These are phyloP conservation scores for Synanthedon andrenaeformis DNA, from an alignment of 2,888 invertebrate genomes.

Conservation along the genomic window DNA sequence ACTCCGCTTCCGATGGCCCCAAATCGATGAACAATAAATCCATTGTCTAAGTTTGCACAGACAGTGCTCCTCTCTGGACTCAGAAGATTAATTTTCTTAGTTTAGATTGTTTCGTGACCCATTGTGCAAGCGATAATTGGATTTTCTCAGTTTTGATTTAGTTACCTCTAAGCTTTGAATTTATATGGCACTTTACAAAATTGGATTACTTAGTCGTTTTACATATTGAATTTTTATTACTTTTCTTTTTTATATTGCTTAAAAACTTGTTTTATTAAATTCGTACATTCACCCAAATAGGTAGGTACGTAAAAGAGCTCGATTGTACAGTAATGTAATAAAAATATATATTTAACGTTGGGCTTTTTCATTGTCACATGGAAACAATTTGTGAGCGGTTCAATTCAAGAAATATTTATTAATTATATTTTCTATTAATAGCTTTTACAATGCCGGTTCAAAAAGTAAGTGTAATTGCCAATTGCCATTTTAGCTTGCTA, in stretches of 20 bases:
- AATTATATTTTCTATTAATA: no score
- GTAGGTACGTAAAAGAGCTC: no score
- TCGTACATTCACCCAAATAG: no score
- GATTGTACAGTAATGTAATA: no score
- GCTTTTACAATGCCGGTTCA: no score
- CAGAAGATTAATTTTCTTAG: slow-evolving; percentile 71
- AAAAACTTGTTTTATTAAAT: background rate
- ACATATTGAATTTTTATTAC: background rate
- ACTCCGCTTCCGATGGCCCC: slow-evolving; percentile 44
- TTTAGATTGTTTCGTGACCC: slow-evolving; percentile 71
- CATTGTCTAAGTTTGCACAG: slow-evolving; percentile 69
- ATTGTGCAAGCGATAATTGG: slow-evolving; percentile 69
- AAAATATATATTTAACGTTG: no score
- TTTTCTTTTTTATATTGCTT: background rate
- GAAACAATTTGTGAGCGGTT: no score
- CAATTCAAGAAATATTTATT: no score
- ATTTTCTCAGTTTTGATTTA: slow-evolving; percentile 65
- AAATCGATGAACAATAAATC: slow-evolving; percentile 70
- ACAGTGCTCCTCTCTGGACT: slow-evolving; percentile 62
- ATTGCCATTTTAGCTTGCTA: no score
- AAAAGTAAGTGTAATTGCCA: no score
- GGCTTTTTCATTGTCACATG: no score
- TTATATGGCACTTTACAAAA: background rate
- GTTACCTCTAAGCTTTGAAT: slow-evolving; percentile 36
- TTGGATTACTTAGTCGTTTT: background rate